phyloP scores from a whole-genome alignment of 2,888 invertebrate species.

The Dromius quadrimaculatus region DNA sequence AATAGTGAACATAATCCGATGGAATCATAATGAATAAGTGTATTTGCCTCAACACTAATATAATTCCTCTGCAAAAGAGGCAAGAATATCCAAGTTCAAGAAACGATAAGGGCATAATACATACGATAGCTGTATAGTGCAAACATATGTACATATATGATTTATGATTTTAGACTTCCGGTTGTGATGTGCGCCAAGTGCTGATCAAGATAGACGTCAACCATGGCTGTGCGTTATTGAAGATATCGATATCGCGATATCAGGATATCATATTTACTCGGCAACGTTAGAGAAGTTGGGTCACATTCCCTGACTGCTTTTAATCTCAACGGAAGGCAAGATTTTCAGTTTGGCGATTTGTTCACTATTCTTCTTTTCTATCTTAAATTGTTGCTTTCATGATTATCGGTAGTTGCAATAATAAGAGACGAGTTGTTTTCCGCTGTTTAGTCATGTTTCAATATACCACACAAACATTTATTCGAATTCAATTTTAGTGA shows the following conservation, averaged over 20 bases:
- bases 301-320: not conserved
- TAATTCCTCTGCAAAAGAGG: constrained; percentile 10
- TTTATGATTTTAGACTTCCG: constrained; percentile 39
- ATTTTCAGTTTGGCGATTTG: constrained; percentile 36
- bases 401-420: too few relatives aligned
- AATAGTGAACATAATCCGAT: too few relatives aligned
- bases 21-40: too few relatives aligned
- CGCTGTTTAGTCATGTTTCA: too few relatives aligned
- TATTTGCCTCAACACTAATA: constrained; percentile 32
- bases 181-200: constrained; percentile 26
- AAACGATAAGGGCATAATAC: constrained; percentile 9
- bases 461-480: too few relatives aligned
- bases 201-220: constrained; percentile 38
- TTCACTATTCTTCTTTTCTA: constrained; percentile 19
- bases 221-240: constrained; percentile 1
- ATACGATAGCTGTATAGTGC: constrained; percentile 34
- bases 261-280: constrained; percentile 40
- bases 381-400: too few relatives aligned
- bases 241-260: constrained; percentile 33
- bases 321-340: constrained; percentile 10
- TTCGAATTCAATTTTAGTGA: too few relatives aligned
- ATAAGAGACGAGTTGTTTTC: too few relatives aligned
- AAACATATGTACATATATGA: constrained; percentile 41
- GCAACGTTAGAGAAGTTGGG: not conserved
- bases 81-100: constrained; percentile 1